Conservation (phyloP, 2,113 vertebrate genomes). For the Ochotona princeps region DNA sequence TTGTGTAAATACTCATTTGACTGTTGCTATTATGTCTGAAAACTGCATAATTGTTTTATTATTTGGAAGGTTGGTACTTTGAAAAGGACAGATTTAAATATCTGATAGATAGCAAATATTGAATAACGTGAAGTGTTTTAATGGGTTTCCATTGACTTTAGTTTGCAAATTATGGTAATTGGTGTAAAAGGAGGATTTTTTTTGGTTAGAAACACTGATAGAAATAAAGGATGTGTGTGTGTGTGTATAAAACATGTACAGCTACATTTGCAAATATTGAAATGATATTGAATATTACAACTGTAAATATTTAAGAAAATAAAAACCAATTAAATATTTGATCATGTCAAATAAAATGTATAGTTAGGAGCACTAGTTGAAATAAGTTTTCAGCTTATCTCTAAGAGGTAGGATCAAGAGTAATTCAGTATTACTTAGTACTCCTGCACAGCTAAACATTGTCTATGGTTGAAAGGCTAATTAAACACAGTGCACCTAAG, state of each 20-base stretch:
- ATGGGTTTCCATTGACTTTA: constrained; percentile 69
- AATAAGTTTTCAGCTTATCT: constrained; percentile 36
- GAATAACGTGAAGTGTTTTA: constrained; percentile 67
- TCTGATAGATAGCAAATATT: constrained; percentile 66
- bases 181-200: constrained; percentile 27
- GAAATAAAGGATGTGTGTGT: background rate
- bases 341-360: constrained; percentile 22
- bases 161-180: constrained; percentile 65
- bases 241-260: background rate
- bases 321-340: constrained; percentile 51
- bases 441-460: constrained; percentile 29
- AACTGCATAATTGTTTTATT: constrained; percentile 64
- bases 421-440: constrained; percentile 44
- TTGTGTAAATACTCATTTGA: constrained; percentile 61
- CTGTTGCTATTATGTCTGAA: constrained; percentile 41
- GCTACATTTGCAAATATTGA: constrained; percentile 6
- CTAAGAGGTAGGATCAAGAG: background rate
- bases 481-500: background rate
- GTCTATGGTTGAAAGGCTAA: background rate
- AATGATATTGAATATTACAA: background rate
- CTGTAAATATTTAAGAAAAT: constrained; percentile 25
- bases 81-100: constrained; percentile 54
- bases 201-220: background rate
- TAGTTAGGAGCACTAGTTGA: background rate
- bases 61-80: constrained; percentile 58